These are phyloP conservation scores for Caligus rogercresseyi DNA, from an alignment of 1,140 invertebrate species.

Conservation along the genomic window DNA sequence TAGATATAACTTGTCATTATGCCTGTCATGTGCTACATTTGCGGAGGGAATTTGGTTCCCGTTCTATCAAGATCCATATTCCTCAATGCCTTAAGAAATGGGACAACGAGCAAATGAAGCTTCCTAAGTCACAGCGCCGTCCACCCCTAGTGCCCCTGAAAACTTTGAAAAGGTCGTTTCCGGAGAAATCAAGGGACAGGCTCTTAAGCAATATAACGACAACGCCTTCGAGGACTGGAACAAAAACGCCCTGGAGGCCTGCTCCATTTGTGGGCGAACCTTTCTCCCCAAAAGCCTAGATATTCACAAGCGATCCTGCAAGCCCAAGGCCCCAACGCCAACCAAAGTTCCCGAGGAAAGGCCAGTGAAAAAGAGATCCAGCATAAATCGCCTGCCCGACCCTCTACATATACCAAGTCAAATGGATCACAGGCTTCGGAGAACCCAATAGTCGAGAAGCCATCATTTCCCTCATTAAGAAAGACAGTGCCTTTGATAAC, in stretches of 20 bases:
- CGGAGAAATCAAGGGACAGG: conserved; percentile 28
- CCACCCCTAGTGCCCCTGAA: conserved; percentile 33
- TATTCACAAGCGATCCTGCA: conserved; percentile 46
- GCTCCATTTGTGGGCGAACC: conserved; percentile 44
- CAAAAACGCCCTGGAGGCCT: conserved; percentile 37
- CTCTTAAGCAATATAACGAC: conserved; percentile 11
- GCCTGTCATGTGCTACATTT: conserved; percentile 48
- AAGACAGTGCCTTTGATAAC: background rate
- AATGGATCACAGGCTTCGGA: background rate
- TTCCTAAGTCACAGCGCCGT: conserved; percentile 39
- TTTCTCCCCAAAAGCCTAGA: conserved; percentile 45
- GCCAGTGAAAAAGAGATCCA: background rate
- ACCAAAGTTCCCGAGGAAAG: conserved; percentile 24
- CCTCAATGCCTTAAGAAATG: conserved; percentile 57
- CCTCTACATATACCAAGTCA: background rate
- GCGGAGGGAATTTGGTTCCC: conserved; percentile 50
- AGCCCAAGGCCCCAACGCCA: conserved; percentile 35
- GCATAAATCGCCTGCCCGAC: background rate
- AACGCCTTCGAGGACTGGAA: conserved; percentile 8
- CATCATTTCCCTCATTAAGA: background rate
- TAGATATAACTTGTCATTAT: too few relatives aligned
- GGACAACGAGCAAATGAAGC: conserved; percentile 44
- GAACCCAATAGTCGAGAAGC: background rate
- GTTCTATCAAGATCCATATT: conserved; percentile 51
- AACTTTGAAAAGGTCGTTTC: conserved; percentile 41